phyloP scores from a whole-genome alignment of 2,113 vertebrate genomes.

The Antigone vipio region DNA sequence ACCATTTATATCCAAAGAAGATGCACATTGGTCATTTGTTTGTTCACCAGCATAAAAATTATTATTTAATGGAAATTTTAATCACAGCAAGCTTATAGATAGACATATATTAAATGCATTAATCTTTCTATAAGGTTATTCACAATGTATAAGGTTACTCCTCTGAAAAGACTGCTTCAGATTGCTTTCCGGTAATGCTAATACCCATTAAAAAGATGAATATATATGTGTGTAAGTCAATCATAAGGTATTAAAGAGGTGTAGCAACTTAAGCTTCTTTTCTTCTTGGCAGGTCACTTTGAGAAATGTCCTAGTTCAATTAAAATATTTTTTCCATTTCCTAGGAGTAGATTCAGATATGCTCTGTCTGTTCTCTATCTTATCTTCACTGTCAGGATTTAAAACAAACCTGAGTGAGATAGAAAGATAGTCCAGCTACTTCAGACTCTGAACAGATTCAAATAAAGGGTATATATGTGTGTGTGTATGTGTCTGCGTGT shows the following conservation, averaged over 20 bases:
- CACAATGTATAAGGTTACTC: slow-evolving; percentile 60
- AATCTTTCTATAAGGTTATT: slow-evolving; percentile 63
- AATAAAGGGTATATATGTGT: neutral
- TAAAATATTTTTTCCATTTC: slow-evolving; percentile 68
- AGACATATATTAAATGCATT: slow-evolving; percentile 50
- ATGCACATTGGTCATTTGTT: slow-evolving; percentile 43
- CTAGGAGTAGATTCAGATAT: slow-evolving; percentile 62
- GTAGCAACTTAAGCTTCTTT: slow-evolving; percentile 57
- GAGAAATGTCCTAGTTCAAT: slow-evolving; percentile 58
- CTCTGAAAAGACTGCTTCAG: slow-evolving; percentile 60
- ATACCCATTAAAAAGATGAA: slow-evolving; percentile 72
- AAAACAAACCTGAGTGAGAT: slow-evolving; percentile 50
- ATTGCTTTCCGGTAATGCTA: slow-evolving; percentile 65
- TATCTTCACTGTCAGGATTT: slow-evolving; percentile 55
- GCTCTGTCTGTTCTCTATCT: slow-evolving; percentile 59
- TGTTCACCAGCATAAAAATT: slow-evolving; percentile 55
- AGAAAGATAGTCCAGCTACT: neutral
- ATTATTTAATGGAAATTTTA: slow-evolving; percentile 61
- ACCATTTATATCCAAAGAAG: slow-evolving; percentile 43
- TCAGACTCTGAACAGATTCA: neutral
- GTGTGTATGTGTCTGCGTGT: neutral
- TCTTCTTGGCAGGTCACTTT: slow-evolving; percentile 61
- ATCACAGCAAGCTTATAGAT: slow-evolving; percentile 46
- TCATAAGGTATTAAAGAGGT: slow-evolving; percentile 60
- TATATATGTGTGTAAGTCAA: slow-evolving; percentile 68